Base-by-base conservation (phyloP, 2,113 vertebrate species). In the Malurus cyaneus region DNA sequence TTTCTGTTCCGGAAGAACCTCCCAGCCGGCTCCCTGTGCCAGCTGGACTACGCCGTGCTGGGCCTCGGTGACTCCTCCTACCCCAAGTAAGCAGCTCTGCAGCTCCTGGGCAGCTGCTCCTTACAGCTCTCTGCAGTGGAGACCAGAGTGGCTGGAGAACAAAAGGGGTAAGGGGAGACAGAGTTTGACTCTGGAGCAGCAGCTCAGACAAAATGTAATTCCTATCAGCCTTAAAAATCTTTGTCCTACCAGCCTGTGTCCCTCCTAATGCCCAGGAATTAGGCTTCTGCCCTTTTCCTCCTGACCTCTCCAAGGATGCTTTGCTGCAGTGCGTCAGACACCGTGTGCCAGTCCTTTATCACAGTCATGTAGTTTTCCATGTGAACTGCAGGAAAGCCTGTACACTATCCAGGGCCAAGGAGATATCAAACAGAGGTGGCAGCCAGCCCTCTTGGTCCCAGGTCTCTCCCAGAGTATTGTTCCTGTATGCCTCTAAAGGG, bases 41-140 rank as follows among this genome's bases (percentile, higher is more conserved):
- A 96, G 62, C 97, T 99, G 96, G 98, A 99, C 96, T 99, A 98
- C 9, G 98, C 98, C 0, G 97, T 99, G 26, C 96, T 99, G 92
- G 99, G 99, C 86, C 98, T 99, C 0, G 99, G 99, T 0, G 99
- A 99, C 95, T 99, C 99, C 12, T 99, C 99, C 2, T 99, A 99
- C 32, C 93, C 99, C 86, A 99, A 98, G 99, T 99, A 94, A 98
- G 98, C 96, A 81, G 77, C 52, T 56, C 28, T 28, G 52, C 0
- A 1, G 47, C 67, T 86, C 74, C 52, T 47, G 42, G 5, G 12
- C 26, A 64, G 74, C 80, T 20, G 26, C 36, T 64, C 34, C 80
- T 74, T 20, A 10, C 47, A 39, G 49, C 79, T 69, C 36, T 50
- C 44, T 82, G 61, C 53, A 18, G 34, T 10, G 17, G 1, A 52